Base-by-base conservation (phyloP, 2,797 vertebrate species). In the Decapterus maruadsi region DNA sequence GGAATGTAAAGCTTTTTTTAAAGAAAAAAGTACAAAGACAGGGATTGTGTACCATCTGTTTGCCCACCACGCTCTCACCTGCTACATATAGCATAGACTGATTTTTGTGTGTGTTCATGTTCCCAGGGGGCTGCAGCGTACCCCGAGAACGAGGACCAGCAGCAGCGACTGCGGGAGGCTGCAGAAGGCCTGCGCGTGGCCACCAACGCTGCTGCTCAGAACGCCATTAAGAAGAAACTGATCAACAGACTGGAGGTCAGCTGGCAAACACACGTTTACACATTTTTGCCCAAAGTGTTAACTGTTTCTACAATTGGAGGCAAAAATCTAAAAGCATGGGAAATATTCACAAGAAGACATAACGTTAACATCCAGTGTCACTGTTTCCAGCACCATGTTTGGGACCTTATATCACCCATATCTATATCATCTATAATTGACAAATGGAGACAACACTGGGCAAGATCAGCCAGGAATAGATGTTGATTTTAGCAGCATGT, bases 171-270 rank as follows among this genome's bases (percentile, higher is more conserved):
- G 78, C 94, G 98, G 66, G 98, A 99, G 91, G 98, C 98, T 2
- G 98, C 98, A 0, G 98, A 99, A 85, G 98, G 98, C 1, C 94
- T 99, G 63, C 94, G 98, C 0, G 98, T 99, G 56, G 98, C 98
- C 60, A 99, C 98, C 66, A 99, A 99, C 0, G 98, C 98, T 1
- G 98, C 98, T 0, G 98, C 98, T 38, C 98, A 99, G 88, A 99
- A 99, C 1, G 98, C 98, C 68, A 99, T 99, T 67, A 99, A 99
- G 94, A 99, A 99, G 92, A 99, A 99, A 81, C 96, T 99, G 1
- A 96, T 99, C 82, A 99, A 96, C 94, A 95, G 97, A 66, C 93
- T 99, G 80, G 98, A 99, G 97, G 92, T 93, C 31, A 77, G 90
- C n/a, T 13, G 4, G 6, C 42, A 26, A 6, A 53, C 26, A n/a